Evolutionary conservation across 2,888 invertebrate genomes (phyloP), one percentile per base, ranked within the genome.

Genomic region (Macrophya alboannulata): DNA sequence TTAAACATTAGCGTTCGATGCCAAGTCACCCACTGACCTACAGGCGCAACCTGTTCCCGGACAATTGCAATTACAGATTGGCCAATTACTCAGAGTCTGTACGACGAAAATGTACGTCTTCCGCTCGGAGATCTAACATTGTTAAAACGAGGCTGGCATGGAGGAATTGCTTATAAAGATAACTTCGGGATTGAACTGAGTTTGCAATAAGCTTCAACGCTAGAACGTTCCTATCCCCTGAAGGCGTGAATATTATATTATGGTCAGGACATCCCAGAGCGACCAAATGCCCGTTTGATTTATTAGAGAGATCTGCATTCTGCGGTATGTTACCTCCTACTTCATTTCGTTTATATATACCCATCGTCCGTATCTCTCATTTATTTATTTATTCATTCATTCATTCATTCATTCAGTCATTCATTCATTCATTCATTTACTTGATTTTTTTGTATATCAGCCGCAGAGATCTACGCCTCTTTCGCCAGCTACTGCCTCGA

Each of bases 221-320:
- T 25, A 45, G n/a, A 25, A 9, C 25, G 74, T 45, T 15, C 17
- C 17, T 37, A 51, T 77, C 77, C 51, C 9, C 37, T 31, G 31
- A 31, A 37, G 77, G 55, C 48, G 77, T 55, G 37, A 77, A 77
- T 51, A 76, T 76, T 51, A 77, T 51, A 76, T 76, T 51, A 37
- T 51, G 55, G 37, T 37, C 77, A 37, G 48, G 37, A 77, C 51
- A 48, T 77, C 77, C 77, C 77, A 31, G 55, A 81, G 62, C n/a
- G 40, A 62, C 65, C 59, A 81, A 81, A 81, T 81, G 90, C 90
- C 85, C 86, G 87, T 85, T 87, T 89, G 89, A 89, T 88, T 89
- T 89, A 89, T 89, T 87, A 86, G 88, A 89, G 89, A 89, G 89
- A 89, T 89, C 89, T 89, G 89, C 89, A 89, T 89, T 89, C 88